Base-by-base conservation (phyloP, 2,888 invertebrate species). In the Tetranychus truncatus region DNA sequence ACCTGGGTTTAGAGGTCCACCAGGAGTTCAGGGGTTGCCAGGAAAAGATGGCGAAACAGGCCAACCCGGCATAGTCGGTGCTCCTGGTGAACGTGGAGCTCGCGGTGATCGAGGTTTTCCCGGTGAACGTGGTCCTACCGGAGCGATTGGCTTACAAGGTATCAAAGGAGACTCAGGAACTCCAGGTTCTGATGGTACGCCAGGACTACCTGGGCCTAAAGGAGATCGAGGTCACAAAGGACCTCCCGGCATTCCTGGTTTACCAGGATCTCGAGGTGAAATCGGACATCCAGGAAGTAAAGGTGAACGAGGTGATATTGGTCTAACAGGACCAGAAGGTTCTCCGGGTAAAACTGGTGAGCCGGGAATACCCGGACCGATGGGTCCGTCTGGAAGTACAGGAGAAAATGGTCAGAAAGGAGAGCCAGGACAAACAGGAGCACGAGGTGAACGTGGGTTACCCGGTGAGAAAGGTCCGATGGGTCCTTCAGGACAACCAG, bases 11-110 rank as follows among this genome's bases (percentile, higher is more conserved):
- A 85, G 88, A 44, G 90, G 90, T 18, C 79, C 84, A 87, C 11
- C 91, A 91, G 92, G 92, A 45, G 86, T 79, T 24, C 74, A 77
- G 9, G 80, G 80, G 77, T 73, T 73, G 65, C 34, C 72, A 24
- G 72, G 91, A 91, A 86, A 45, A 24, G 71, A 71, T 71, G 71
- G 72, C 34, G 24, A 46, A 7, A 15, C 8, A 18, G 74, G 74
- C 15, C 72, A 88, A 2, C 90, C 90, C 80, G 93, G 92, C 4
- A 91, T 91, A 81, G 90, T 90, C 66, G 91, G 91, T 45, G 89
- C 45, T 24, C 15, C 90, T 81, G 91, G 92, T 18, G 85, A 86
- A 76, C 87, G 88, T 21, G 92, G 92, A 65, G 45, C 21, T 45
- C 34, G 72, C 2, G 72, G 72, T 21, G 34, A 44, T 15, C 20